Evolutionary conservation across 2,888 invertebrate genomes (phyloP).

Genomic region (Rutpela maculata): DNA sequence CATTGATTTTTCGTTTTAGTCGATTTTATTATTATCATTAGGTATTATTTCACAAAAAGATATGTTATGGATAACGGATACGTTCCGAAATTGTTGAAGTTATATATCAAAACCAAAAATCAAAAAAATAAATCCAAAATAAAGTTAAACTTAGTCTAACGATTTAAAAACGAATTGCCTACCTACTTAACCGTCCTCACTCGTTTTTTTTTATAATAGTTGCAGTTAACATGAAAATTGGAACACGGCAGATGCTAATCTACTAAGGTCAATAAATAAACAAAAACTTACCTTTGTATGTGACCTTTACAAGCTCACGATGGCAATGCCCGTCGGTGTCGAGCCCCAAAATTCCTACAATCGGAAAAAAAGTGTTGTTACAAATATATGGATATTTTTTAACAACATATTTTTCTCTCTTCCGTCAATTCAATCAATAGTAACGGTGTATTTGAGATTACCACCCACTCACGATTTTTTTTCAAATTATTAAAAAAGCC

Average conservation of each 20-base stretch:
- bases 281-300: conserved; percentile 62
- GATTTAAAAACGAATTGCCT: not conserved
- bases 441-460: conserved; percentile 47
- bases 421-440: conserved; percentile 56
- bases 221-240: conserved; percentile 1
- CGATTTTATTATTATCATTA: not conserved
- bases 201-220: not conserved
- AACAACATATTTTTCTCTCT: conserved; percentile 49
- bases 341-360: conserved; percentile 60
- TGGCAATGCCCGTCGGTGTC: conserved; percentile 63
- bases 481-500: conserved; percentile 30
- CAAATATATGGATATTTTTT: conserved; percentile 46
- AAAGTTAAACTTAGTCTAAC: not conserved
- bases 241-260: conserved; percentile 28
- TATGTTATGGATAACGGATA: not conserved
- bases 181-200: not conserved
- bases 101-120: not conserved
- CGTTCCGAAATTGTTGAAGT: not conserved
- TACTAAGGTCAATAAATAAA: conserved; percentile 39
- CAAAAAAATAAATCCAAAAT: not conserved
- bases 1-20: no score
- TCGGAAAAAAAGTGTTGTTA: conserved; percentile 54
- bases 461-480: conserved; percentile 49
- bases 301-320: conserved; percentile 61
- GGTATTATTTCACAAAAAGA: not conserved